phyloP scores from a whole-genome alignment of 2,797 vertebrate genomes.

The Carcharodon carcharias region DNA sequence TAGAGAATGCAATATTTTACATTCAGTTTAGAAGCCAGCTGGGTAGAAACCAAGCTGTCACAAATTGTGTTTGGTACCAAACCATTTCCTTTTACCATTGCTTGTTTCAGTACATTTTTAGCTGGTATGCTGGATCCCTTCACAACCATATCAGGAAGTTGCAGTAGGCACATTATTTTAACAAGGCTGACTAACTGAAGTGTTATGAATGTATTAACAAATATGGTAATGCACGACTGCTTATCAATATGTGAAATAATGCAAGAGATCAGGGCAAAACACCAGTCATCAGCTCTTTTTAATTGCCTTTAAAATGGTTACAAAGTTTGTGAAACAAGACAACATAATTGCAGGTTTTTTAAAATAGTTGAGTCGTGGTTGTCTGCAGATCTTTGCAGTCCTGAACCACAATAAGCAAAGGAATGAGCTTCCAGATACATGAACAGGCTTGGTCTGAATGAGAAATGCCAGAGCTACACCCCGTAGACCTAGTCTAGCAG shows the following conservation, averaged over 20 bases:
- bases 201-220: background rate
- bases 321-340: background rate
- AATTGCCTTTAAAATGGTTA: background rate
- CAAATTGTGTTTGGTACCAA: background rate
- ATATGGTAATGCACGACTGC: background rate
- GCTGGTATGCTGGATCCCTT: slow-evolving; percentile 49
- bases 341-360: background rate
- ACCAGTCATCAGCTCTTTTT: no score
- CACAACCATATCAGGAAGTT: slow-evolving; percentile 54
- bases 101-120: slow-evolving; percentile 47
- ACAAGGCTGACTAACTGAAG: background rate
- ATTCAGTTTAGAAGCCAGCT: background rate
- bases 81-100: background rate
- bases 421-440: background rate
- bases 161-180: slow-evolving; percentile 45
- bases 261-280: background rate
- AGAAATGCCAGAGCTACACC: background rate
- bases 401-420: background rate
- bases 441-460: background rate
- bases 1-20: background rate
- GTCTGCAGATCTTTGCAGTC: background rate
- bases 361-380: background rate
- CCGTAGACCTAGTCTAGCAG: background rate
- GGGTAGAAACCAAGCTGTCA: background rate
- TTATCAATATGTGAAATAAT: background rate